phyloP scores from a whole-genome alignment of 2,113 vertebrate genomes.

The Chlamydotis undulata region DNA sequence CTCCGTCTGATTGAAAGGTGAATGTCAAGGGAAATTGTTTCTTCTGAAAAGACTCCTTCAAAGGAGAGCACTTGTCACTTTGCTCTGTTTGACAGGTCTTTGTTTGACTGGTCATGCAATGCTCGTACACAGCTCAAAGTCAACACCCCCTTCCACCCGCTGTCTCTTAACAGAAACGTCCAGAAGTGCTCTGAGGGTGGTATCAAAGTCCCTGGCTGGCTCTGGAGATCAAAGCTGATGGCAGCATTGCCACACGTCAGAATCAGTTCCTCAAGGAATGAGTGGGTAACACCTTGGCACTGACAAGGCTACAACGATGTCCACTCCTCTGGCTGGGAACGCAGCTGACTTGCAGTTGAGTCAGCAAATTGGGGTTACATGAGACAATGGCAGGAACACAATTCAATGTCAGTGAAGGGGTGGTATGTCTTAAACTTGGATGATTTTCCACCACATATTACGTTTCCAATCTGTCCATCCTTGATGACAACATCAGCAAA shows the following conservation, averaged over 20 bases:
- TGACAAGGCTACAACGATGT: fast-evolving
- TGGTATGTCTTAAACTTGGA: background rate
- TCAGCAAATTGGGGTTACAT: fast-evolving
- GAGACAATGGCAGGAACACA: background rate
- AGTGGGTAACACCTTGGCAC: fast-evolving
- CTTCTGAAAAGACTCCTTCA: background rate
- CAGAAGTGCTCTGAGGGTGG: background rate
- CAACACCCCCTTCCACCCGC: background rate
- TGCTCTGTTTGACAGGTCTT: fast-evolving
- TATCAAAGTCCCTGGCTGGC: background rate
- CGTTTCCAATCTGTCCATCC: background rate
- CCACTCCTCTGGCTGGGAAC: background rate
- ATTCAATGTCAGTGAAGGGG: background rate
- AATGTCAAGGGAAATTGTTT: background rate
- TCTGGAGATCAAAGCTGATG: background rate
- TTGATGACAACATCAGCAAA: background rate
- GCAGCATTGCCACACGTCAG: background rate
- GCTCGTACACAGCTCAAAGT: background rate
- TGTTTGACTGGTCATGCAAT: background rate
- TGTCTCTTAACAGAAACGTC: background rate
- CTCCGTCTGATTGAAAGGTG: background rate
- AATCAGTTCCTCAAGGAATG: background rate
- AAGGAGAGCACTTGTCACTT: background rate
- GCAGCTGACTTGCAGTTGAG: background rate
- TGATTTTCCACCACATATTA: background rate